Base-by-base conservation (phyloP, 2,797 vertebrate species). In the Mormyrops attenuatus region DNA sequence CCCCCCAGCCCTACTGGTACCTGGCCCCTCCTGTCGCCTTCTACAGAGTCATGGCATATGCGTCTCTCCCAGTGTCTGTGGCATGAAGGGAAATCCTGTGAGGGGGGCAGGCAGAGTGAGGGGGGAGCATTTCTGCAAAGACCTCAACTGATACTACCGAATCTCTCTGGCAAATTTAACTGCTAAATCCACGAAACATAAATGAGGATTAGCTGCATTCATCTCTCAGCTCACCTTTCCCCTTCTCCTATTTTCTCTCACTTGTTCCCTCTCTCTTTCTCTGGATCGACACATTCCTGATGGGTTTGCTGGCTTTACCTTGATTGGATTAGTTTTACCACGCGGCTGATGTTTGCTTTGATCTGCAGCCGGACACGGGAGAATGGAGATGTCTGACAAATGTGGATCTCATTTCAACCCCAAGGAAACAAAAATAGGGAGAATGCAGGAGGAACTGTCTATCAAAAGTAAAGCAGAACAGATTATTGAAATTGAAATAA, bases 271-370 rank as follows among this genome's bases (percentile, higher is more conserved):
- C 41, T 69, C 63, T 88, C 60, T 66, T 49, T 53, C 22, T 88
- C 63, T 15, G 8, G 13, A 26, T 88, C 26, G 11, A 49, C 11
- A 50, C 88, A 73, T 88, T 73, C 88, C 88, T 73, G 88, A n/a
- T 49, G 44, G 88, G 52, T 73, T 73, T n/a, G 88, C 63, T 69
- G 88, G 38, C 88, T 60, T 88, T 66, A 47, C 60, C 38, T 47
- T n/a, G 52, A 88, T 49, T 88, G 57, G 9, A 63, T 88, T 63
- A 41, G 6, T 88, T 88, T 88, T 88, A 88, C 87, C 22, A 38
- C 13, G 87, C 38, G 20, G 55, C 34, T 47, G 87, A 41, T n/a
- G 9, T 63, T 60, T 5, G n/a, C 87, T 88, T 88, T 88, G 87
- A 60, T 88, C 87, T 88, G 55, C 22, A 41, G 87, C 30, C 1